Base-by-base conservation (phyloP, 2,113 vertebrate genomes). In the Thamnaconus septentrionalis region DNA sequence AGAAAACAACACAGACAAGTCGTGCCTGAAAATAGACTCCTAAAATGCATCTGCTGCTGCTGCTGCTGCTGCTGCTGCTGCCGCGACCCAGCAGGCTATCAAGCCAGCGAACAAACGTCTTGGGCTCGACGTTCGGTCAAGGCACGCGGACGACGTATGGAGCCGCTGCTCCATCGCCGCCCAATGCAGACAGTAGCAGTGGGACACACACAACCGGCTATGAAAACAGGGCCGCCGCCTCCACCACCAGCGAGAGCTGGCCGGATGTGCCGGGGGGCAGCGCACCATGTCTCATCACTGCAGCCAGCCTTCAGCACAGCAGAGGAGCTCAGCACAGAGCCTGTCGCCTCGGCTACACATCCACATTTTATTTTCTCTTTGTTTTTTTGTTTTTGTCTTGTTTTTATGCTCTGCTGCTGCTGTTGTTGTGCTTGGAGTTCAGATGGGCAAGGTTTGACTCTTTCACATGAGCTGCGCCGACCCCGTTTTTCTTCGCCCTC, bases 301-400 rank as follows among this genome's bases (percentile, higher is more conserved):
- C 58, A 74, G 63, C 67, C 69, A 78, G 80, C 54, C 65, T 57
- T 73, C 69, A 80, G 64, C 58, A 67, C 75, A 65, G 80, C 50
- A 56, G 78, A 75, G 7, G 70, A 9, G 62, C 58, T 66, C 57
- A 57, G 75, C 11, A 42, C 42, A 75, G 71, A 71, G 71, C 79
- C 81, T 85, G 88, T 88, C 85, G 71, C 80, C 81, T 87, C 81
- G 83, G 82, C 83, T 89, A 75, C 75, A 69, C 57, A 85, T 89
- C 76, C 85, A 80, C 18, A 31, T 31, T 31, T 31, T 31, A 31
- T 31, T 31, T 31, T 31, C 18, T 31, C 18, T 31, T 31, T 31
- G 18, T 31, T 31, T 31, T 31, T 31, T 31, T 31, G 18, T 31
- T 31, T 31, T 31, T 31, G 18, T 31, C 18, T 31, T 31, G 18